A percentile compares a stretch with the other conserved stretches of the same genome.
Evolutionary conservation across 2,888 invertebrate genomes (phyloP).

Genomic region (Tachina lurida): DNA sequence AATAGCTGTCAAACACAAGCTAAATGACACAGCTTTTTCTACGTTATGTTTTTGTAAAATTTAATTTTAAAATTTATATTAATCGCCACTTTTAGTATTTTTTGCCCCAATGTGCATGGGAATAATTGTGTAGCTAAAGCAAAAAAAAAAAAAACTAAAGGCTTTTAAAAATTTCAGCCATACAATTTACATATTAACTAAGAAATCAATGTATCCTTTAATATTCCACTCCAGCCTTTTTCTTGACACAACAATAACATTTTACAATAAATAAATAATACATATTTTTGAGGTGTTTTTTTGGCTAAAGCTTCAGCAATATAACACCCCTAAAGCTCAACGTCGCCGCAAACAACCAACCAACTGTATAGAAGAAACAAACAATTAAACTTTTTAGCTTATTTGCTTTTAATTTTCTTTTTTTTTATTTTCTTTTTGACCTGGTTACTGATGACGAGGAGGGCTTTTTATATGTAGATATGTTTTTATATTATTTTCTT

Average conservation of each 20-base stretch:
- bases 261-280: background rate
- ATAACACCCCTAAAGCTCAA: slow-evolving; percentile 13
- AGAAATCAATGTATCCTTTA: slow-evolving; percentile 26
- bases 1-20: too few relatives aligned
- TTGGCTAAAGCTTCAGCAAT: slow-evolving; percentile 11
- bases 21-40: too few relatives aligned
- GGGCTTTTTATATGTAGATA: slow-evolving; percentile 1
- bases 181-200: slow-evolving; percentile 44
- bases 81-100: too few relatives aligned
- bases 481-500: slow-evolving; percentile 36
- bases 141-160: background rate
- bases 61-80: too few relatives aligned
- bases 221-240: background rate
- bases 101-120: background rate
- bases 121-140: background rate
- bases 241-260: background rate
- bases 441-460: background rate
- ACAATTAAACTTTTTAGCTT: slow-evolving; percentile 24
- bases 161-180: slow-evolving; percentile 24
- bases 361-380: background rate
- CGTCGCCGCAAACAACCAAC: slow-evolving; percentile 7
- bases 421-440: background rate
- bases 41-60: too few relatives aligned
- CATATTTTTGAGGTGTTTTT: slow-evolving; percentile 1
- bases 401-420: background rate